Evolutionary conservation across 2,113 vertebrate species (phyloP), one percentile per base, ranked within the genome.

Genomic region (Cyrtonyx montezumae): DNA sequence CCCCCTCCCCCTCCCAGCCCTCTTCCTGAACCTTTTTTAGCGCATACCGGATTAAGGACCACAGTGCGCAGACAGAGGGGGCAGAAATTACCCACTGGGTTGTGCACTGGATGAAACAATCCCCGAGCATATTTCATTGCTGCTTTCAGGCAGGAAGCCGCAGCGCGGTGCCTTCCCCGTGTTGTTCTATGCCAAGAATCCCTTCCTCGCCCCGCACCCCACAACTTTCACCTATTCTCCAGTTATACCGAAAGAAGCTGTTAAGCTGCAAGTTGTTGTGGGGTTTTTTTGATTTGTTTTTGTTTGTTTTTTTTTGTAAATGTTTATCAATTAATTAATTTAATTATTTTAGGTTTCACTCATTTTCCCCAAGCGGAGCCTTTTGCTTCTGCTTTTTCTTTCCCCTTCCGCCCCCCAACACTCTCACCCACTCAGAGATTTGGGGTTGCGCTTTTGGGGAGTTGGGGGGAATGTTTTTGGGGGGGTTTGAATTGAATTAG

Each of bases 11-110:
- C 83, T 81, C 70, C 75, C 91, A 87, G 77, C 87, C 91, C 93
- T 90, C 90, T 95, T 94, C 85, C 93, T 93, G 85, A 68, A 46
- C 34, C 74, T 74, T 84, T 94, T 91, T 65, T 74, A 90, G 88
- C 83, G 63, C 53, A 80, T 69, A 32, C 26, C 51, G 51, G 51
- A 53, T 53, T 53, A 30, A 28, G 51, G 51, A 53, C 51, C 26
- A 53, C 26, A 26, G 15, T 53, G 51, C 8, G 15, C 51, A 28
- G 51, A 16, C 26, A 30, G 26, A 53, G 51, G 17, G 80, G 86
- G 62, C 8, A 37, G 32, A 65, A 90, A 91, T 85, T 4, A 43
- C 42, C 67, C 70, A 62, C 32, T n/a, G 1, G 84, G 84, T 79
- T 69, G 32, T 1, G 77, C 76, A 87, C 32, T 43, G 85, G 83